Base-by-base conservation (phyloP, 2,888 invertebrate genomes). In the Ophion obscuratus region DNA sequence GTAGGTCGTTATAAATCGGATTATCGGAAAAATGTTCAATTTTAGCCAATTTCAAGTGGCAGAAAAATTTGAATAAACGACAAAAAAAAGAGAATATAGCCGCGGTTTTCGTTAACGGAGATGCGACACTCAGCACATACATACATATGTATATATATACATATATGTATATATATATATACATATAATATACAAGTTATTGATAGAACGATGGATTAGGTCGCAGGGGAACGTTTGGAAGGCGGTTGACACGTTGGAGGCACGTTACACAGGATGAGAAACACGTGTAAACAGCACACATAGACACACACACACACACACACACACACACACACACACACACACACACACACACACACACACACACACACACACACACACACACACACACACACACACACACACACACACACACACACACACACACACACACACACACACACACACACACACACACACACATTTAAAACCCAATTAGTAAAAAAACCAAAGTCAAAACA, bases 41-140 rank as follows among this genome's bases (percentile, higher is more conserved):
- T 53, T 4, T 17, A 5, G 17, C 14, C 3, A 17, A 14, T 5
- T 53, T 5, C 14, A 1, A 14, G 17, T 53, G 17, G 17, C 14
- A 53, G 5, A 53, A 17, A 14, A 17, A 53, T 53, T 53, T 53
- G 14, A 53, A 17, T 14, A 14, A 53, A 1, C 53, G 14, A 2
- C 14, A 27, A 62, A 64, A 10, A 47, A 27, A 31, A 53, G 9
- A 47, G 57, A 70, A 74, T 80, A 66, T 20, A 40, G 68, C 79
- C 68, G 59, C 11, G 81, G 74, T 74, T 71, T 40, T 61, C 61
- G 67, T 57, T 36, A 64, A 11, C 61, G 76, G 70, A 84, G 83
- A 88, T 88, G 87, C 88, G 88, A 88, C 87, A 88, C 84, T 85
- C 85, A 89, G 88, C 88, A 87, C 81, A 81, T 75, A 84, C 80